A percentile compares a stretch with the other conserved stretches of the same genome.
Evolutionary conservation across 2,113 vertebrate genomes (phyloP).

Genomic region (Hippocampus guttulatus): DNA sequence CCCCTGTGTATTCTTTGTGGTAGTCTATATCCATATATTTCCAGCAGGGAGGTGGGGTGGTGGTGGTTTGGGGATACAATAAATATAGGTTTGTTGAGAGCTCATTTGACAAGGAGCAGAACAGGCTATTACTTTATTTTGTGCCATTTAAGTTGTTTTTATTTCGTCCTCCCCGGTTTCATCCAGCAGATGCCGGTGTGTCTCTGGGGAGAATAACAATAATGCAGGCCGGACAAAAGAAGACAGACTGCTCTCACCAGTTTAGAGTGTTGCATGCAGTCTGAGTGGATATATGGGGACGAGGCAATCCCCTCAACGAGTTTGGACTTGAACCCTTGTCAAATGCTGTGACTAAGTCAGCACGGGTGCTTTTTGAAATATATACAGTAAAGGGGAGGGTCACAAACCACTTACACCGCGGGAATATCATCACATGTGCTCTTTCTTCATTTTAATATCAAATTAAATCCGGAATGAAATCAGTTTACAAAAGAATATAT

Average conservation of each 20-base stretch:
- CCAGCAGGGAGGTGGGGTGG: background rate
- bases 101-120: slow-evolving; percentile 58
- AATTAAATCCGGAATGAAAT: too few relatives aligned
- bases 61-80: background rate
- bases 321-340: background rate
- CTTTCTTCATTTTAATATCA: too few relatives aligned
- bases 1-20: too few relatives aligned
- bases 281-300: slow-evolving; percentile 9
- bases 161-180: slow-evolving; percentile 57
- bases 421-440: too few relatives aligned
- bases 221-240: slow-evolving; percentile 22
- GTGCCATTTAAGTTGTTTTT: slow-evolving; percentile 67
- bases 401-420: too few relatives aligned
- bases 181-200: slow-evolving; percentile 33
- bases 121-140: slow-evolving; percentile 67
- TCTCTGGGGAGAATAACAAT: slow-evolving; percentile 42
- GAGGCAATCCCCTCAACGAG: background rate
- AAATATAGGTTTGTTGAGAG: slow-evolving; percentile 46
- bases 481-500: too few relatives aligned
- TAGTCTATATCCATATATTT: background rate
- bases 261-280: slow-evolving; percentile 33
- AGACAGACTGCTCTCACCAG: slow-evolving; percentile 42
- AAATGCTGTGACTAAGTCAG: background rate
- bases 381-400: too few relatives aligned
- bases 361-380: too few relatives aligned